Evolutionary conservation across 1,140 invertebrate genomes (phyloP), one percentile per base, ranked within the genome.

Genomic region (Hyphantria cunea): DNA sequence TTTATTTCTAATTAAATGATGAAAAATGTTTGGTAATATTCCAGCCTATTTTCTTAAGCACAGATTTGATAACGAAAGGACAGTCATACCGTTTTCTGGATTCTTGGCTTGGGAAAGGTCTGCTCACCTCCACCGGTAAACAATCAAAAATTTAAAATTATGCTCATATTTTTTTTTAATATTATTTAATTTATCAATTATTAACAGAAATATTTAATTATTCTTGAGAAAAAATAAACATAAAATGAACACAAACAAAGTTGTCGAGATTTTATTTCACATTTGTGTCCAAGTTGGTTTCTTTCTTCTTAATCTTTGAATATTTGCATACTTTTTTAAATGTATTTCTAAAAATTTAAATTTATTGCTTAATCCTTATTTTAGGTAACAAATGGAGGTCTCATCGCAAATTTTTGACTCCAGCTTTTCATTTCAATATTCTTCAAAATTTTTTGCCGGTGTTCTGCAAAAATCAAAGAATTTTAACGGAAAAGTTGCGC

Each of bases 371-470:
- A 25, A 25, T 3, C 17, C 5, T 25, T 25, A 25, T 25, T 25
- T 25, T 25, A 25, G 17, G 17, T 25, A n/a, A n/a, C n/a, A n/a
- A n/a, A 91, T 97, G 96, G 96, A 92, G 92, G 51, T 77, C 64
- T 0, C 88, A 95, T 64, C 84, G 96, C 32, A 96, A 94, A 83
- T 89, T n/a, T n/a, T n/a, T n/a, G n/a, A n/a, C n/a, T n/a, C n/a
- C n/a, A n/a, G n/a, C n/a, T n/a, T n/a, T n/a, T 96, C 51, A 7
- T 34, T 34, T 34, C 10, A 34, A 94, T 95, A 0, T 97, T 97
- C 76, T 96, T 97, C 78, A 96, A 34, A 34, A 34, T 59, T 97
- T 96, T 74, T 68, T 96, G 0, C 92, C 93, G 0, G 92, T n/a
- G n/a, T n/a, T n/a, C n/a, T n/a, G n/a, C n/a, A n/a, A n/a, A n/a